phyloP scores from a whole-genome alignment of 2,888 invertebrate genomes.

The Hirtodrosophila trivittata region DNA sequence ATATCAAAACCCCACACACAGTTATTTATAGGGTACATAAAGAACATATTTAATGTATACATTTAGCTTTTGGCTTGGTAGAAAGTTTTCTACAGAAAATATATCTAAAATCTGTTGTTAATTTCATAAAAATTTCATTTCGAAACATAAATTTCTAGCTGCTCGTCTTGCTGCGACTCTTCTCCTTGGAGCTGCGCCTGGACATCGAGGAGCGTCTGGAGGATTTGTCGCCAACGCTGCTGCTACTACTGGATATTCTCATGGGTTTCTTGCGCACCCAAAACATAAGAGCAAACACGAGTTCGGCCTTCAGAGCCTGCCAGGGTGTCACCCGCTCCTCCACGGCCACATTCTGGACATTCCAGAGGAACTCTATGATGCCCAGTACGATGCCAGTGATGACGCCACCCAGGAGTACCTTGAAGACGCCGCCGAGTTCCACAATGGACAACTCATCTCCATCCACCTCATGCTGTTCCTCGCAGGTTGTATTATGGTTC shows the following conservation, averaged over 20 bases:
- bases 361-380: slow-evolving; percentile 93
- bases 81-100: no score
- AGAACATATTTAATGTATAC: background rate
- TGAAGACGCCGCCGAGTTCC: slow-evolving; percentile 96
- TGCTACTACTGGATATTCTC: slow-evolving; percentile 68
- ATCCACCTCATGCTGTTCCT: slow-evolving; percentile 62
- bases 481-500: slow-evolving; percentile 85
- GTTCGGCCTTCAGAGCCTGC: slow-evolving; percentile 89
- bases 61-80: no score
- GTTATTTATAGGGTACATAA: slow-evolving; percentile 43
- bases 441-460: slow-evolving; percentile 83
- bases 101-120: no score
- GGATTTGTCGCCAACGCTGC: slow-evolving; percentile 65
- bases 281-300: slow-evolving; percentile 89
- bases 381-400: slow-evolving; percentile 90
- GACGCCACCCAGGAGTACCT: slow-evolving; percentile 91
- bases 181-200: slow-evolving; percentile 66
- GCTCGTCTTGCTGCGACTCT: slow-evolving; percentile 65
- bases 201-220: slow-evolving; percentile 68
- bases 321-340: slow-evolving; percentile 90
- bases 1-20: slow-evolving; percentile 31
- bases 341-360: slow-evolving; percentile 90
- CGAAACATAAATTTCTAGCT: slow-evolving; percentile 37
- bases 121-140: no score
- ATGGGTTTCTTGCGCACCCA: slow-evolving; percentile 90